Evolutionary conservation across 1,140 invertebrate genomes (phyloP).

Genomic region (Hirudo medicinalis): DNA sequence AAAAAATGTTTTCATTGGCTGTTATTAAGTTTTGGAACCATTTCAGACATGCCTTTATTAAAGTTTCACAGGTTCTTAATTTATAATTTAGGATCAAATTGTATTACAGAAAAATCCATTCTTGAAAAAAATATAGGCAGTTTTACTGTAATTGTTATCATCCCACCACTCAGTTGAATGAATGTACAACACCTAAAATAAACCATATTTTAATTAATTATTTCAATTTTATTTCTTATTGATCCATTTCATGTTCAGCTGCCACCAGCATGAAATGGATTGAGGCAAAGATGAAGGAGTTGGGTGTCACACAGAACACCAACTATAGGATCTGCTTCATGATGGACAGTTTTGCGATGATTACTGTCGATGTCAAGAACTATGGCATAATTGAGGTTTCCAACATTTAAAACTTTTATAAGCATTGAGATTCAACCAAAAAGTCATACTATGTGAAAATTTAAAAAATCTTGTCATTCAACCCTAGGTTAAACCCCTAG

Average conservation of each 20-base stretch:
- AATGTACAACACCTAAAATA: too few species aligned
- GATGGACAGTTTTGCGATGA: slow-evolving; percentile 81
- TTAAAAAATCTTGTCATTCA: background rate
- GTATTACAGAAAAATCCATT: too few species aligned
- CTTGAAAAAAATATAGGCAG: too few species aligned
- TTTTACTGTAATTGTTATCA: too few species aligned
- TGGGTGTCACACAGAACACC: slow-evolving; percentile 64
- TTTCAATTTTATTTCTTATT: too few species aligned
- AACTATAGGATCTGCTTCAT: slow-evolving; percentile 80
- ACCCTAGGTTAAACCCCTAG: slow-evolving; percentile 75
- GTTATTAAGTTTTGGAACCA: too few species aligned
- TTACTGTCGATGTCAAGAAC: slow-evolving; percentile 73
- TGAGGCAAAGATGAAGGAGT: slow-evolving; percentile 84
- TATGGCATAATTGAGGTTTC: slow-evolving; percentile 76
- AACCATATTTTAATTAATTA: too few species aligned
- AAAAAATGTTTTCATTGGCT: too few species aligned
- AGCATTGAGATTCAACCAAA: background rate
- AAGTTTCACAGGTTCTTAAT: too few species aligned
- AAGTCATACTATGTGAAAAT: background rate
- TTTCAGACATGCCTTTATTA: too few species aligned
- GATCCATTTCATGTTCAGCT: slow-evolving; percentile 62
- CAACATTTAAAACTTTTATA: background rate
- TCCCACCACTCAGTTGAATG: too few species aligned
- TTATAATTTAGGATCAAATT: too few species aligned
- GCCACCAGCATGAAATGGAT: slow-evolving; percentile 98